These are phyloP conservation scores for Alouatta palliata DNA, from an alignment of 2,113 vertebrate species.

Conservation along the genomic window DNA sequence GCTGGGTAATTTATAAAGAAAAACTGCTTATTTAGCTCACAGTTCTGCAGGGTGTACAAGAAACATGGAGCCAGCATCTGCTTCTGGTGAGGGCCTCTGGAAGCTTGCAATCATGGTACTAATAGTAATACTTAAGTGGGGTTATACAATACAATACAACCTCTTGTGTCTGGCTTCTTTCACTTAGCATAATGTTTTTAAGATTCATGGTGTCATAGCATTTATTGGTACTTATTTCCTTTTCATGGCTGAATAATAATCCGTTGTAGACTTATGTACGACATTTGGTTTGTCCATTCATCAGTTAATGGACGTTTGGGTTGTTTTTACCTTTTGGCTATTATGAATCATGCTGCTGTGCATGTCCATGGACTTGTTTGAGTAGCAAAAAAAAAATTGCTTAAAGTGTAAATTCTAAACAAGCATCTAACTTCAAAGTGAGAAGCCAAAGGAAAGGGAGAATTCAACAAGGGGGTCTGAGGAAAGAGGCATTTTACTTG, in stretches of 20 bases:
- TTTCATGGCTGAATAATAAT: not conserved
- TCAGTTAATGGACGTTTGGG: not conserved
- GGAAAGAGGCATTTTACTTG: not conserved
- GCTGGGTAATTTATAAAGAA: no score
- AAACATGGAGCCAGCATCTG: no score
- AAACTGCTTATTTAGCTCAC: no score
- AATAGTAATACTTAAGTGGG: not conserved
- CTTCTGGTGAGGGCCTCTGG: no score
- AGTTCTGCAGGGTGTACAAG: no score
- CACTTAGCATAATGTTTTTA: not conserved
- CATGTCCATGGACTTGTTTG: not conserved
- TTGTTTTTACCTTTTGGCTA: not conserved
- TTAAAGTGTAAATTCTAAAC: not conserved
- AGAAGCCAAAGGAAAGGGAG: not conserved
- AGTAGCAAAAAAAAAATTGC: not conserved
- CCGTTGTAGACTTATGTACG: not conserved
- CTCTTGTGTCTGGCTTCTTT: not conserved
- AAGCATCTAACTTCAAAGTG: not conserved
- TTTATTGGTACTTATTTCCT: not conserved
- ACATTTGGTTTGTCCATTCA: not conserved
- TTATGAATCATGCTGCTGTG: not conserved
- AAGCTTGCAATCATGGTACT: no score
- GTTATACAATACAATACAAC: no score
- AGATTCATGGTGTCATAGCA: not conserved
- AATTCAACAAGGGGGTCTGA: not conserved